Evolutionary conservation across 1,140 invertebrate species (phyloP).

Genomic region (Steinernema feltiae): DNA sequence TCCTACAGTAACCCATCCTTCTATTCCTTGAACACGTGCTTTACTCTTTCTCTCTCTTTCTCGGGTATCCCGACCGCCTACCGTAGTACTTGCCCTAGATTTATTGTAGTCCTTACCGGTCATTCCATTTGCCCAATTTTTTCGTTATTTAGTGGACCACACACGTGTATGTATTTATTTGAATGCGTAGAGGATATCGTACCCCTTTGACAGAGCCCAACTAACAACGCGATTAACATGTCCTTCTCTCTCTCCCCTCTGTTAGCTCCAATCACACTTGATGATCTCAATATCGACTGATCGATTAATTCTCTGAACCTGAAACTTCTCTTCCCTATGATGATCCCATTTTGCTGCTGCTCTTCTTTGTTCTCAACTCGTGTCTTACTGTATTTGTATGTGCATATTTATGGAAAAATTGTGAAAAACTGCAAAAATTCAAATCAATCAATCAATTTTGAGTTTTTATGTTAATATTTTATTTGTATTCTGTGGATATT

Average conservation of each 20-base stretch:
- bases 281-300: neutral
- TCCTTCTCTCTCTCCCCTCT: neutral
- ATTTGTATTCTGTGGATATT: neutral
- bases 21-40: neutral
- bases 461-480: neutral
- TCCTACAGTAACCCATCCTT: neutral
- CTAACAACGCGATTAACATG: neutral
- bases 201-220: neutral
- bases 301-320: too few species aligned
- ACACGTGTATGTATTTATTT: constrained; percentile 14
- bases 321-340: neutral
- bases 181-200: constrained; percentile 7
- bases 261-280: too few species aligned
- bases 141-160: neutral
- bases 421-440: neutral
- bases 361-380: neutral
- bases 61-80: constrained; percentile 4
- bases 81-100: constrained; percentile 1
- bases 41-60: neutral
- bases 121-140: neutral
- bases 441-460: neutral
- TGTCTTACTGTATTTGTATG: neutral
- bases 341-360: neutral
- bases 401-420: constrained; percentile 11
- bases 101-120: neutral